phyloP scores from a whole-genome alignment of 2,888 invertebrate species.

The Ophion slaviceki region DNA sequence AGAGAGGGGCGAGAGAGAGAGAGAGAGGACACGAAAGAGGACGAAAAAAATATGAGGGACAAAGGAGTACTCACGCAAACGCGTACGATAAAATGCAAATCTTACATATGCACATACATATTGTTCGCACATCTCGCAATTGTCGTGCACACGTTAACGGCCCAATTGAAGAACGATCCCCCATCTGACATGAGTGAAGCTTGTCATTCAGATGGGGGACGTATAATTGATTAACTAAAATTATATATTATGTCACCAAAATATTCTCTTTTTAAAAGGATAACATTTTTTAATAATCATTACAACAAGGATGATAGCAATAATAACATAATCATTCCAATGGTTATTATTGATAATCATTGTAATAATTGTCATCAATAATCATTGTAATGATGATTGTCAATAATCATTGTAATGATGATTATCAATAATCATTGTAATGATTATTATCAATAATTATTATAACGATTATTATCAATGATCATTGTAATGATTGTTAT shows the following conservation, averaged over 20 bases:
- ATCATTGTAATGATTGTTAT: not conserved
- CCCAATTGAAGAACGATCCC: constrained; percentile 52
- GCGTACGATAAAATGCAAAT: constrained; percentile 14
- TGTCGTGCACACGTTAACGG: constrained; percentile 40
- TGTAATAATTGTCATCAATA: no score
- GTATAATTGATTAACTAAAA: constrained; percentile 38
- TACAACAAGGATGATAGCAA: not conserved
- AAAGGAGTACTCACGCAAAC: constrained; percentile 29
- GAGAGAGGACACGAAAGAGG: constrained; percentile 7
- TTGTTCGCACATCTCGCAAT: constrained; percentile 46
- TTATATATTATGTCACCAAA: not conserved
- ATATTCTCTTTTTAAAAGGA: not conserved
- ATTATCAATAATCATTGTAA: not conserved
- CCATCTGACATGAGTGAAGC: not conserved
- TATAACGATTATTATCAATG: not conserved
- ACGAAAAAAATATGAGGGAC: constrained; percentile 19
- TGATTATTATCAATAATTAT: not conserved
- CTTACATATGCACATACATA: constrained; percentile 10
- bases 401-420: not conserved
- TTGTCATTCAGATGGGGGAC: constrained; percentile 40
- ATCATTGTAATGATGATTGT: no score
- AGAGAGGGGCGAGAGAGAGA: constrained; percentile 20
- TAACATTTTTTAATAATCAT: not conserved
- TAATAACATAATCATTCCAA: not conserved
- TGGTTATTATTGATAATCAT: no score